Evolutionary conservation across 92 coral and sea anemone species (phyloP).

Genomic region (Epizoanthus illoricatus): DNA sequence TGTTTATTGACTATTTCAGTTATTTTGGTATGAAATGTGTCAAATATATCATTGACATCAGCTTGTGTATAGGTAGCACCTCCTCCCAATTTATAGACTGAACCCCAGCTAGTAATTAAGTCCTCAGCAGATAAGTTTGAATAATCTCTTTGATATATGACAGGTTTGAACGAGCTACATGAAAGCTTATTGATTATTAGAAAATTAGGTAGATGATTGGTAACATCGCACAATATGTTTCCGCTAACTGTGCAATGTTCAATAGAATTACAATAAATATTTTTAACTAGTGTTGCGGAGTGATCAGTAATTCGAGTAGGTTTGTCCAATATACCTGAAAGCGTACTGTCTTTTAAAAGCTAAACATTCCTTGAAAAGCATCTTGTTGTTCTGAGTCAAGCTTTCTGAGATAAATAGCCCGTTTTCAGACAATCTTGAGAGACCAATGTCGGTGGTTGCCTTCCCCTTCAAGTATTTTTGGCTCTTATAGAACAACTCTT

Average conservation of each 20-base stretch:
- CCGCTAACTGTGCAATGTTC: no score
- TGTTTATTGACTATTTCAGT: no score
- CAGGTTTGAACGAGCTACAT: slow-evolving; percentile 8
- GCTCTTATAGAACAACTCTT: slow-evolving; percentile 22
- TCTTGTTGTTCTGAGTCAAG: slow-evolving; percentile 6
- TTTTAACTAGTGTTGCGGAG: no score
- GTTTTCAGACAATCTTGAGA: slow-evolving; percentile 19
- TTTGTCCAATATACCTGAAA: slow-evolving; percentile 25
- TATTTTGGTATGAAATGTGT: background rate
- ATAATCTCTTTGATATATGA: slow-evolving; percentile 23
- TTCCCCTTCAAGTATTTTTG: slow-evolving; percentile 9
- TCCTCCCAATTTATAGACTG: slow-evolving; percentile 38
- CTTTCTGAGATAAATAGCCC: slow-evolving; percentile 26
- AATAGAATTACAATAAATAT: no score
- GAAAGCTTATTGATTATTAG: slow-evolving; percentile 10
- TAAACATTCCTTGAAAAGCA: slow-evolving; percentile 19
- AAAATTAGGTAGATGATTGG: no score
- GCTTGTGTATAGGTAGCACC: slow-evolving; percentile 6
- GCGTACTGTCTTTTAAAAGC: background rate
- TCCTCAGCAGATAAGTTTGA: slow-evolving; percentile 19
- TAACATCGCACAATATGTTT: no score
- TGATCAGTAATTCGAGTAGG: no score
- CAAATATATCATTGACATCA: slow-evolving; percentile 41
- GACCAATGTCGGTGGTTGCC: slow-evolving; percentile 32
- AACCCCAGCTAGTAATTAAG: slow-evolving; percentile 29